Percentiles rank a stretch among this genome's conserved stretches.
phyloP scores from a whole-genome alignment of 2,797 vertebrate species.

The Apogon hyalosoma region DNA sequence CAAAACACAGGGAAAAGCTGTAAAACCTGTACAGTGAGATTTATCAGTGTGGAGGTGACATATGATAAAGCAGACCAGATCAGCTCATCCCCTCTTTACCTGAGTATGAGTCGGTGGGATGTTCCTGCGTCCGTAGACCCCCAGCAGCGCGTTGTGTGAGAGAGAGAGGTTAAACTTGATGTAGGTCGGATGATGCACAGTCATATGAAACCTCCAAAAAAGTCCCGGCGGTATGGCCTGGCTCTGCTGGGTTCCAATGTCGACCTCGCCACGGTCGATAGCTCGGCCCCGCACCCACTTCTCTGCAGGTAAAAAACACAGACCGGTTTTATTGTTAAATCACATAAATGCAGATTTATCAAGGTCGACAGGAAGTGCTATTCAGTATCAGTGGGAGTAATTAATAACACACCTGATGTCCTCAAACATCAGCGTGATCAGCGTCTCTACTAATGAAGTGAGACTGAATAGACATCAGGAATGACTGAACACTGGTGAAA shows the following conservation, averaged over 20 bases:
- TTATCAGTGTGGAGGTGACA: conserved; percentile 22
- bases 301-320: conserved; percentile 67
- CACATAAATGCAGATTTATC: conserved; percentile 46
- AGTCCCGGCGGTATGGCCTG: conserved; percentile 95
- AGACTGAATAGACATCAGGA: conserved; percentile 65
- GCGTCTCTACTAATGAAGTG: conserved; percentile 63
- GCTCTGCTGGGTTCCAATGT: conserved; percentile 93
- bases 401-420: conserved; percentile 64
- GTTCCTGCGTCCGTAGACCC: conserved; percentile 95
- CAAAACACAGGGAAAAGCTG: background rate
- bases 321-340: conserved; percentile 33
- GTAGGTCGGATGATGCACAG: conserved; percentile 92
- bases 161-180: conserved; percentile 96
- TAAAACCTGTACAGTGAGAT: background rate
- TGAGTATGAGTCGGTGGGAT: conserved; percentile 96
- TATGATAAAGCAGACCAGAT: conserved; percentile 20
- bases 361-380: conserved; percentile 29
- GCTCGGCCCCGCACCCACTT: conserved; percentile 92
- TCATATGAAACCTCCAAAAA: conserved; percentile 98
- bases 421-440: conserved; percentile 66
- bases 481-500: conserved; percentile 59
- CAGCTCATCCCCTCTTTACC: conserved; percentile 81
- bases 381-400: conserved; percentile 54
- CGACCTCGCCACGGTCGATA: conserved; percentile 95
- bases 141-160: conserved; percentile 93